A percentile compares a stretch with the other conserved stretches of the same genome.
These are phyloP conservation scores for Caenorhabditis parvicauda DNA, from an alignment of 2,888 invertebrate genomes.

Conservation along the genomic window DNA sequence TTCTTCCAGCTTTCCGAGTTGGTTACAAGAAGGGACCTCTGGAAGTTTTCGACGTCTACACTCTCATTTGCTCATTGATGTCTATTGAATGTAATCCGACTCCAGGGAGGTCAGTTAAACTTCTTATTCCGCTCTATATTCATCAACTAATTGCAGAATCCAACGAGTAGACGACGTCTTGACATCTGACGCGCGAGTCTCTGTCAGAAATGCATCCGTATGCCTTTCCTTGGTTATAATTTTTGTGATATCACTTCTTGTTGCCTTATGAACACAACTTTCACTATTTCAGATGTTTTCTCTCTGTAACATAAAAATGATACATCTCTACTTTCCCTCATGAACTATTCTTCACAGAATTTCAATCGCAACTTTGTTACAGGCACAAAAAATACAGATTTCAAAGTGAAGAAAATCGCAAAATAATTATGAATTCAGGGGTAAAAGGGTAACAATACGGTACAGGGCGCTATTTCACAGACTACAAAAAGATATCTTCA, in stretches of 20 bases:
- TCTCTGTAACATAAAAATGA: no score
- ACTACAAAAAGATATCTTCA: no score
- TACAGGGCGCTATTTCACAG: no score
- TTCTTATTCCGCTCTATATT: not conserved
- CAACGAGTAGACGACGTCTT: constrained; percentile 38
- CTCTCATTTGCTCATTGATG: constrained; percentile 41
- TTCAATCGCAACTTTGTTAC: no score
- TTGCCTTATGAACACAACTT: constrained; percentile 1
- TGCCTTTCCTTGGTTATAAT: no score
- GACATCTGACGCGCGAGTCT: constrained; percentile 35
- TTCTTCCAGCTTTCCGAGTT: constrained; percentile 37
- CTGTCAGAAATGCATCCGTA: constrained; percentile 14
- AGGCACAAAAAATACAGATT: no score
- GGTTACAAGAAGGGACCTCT: constrained; percentile 33
- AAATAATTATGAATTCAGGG: no score
- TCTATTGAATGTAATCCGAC: constrained; percentile 37
- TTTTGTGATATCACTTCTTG: not conserved
- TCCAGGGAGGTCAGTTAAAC: constrained; percentile 14
- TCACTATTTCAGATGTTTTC: not conserved
- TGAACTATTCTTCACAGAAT: no score
- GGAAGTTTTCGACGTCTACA: constrained; percentile 42
- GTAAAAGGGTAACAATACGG: no score
- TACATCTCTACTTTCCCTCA: no score
- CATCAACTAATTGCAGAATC: constrained; percentile 16
- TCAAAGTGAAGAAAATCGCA: no score